phyloP scores from a whole-genome alignment of 1,140 invertebrate species.

The Drosophila parabipectinata region DNA sequence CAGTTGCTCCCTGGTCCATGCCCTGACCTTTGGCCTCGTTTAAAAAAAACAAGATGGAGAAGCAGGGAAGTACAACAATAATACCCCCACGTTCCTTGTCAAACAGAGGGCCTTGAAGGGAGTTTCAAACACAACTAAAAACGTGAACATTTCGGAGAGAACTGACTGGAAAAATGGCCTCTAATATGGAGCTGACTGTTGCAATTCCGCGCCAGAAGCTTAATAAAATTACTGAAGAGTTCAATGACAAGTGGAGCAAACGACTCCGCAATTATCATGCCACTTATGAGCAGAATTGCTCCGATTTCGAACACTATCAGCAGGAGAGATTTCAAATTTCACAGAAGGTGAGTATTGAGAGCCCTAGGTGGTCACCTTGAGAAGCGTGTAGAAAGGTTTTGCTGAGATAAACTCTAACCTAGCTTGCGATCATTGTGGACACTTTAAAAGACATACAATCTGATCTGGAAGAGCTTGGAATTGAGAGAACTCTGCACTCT shows the following conservation, averaged over 20 bases:
- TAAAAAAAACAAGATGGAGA: not conserved
- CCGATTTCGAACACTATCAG: not conserved
- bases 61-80: not conserved
- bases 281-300: not conserved
- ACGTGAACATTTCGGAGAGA: not conserved
- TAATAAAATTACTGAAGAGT: not conserved
- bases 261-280: not conserved
- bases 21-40: constrained; percentile 38
- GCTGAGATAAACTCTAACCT: not conserved
- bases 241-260: not conserved
- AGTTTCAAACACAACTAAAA: not conserved
- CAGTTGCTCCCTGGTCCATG: constrained; percentile 34
- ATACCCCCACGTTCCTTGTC: too few species aligned
- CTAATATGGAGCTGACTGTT: not conserved
- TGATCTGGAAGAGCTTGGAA: not conserved
- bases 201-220: not conserved
- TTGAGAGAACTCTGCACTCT: not conserved
- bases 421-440: not conserved
- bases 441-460: not conserved
- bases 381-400: not conserved
- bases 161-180: not conserved
- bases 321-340: not conserved
- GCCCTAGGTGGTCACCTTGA: too few species aligned
- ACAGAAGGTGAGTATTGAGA: not conserved
- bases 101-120: not conserved